A percentile compares a stretch with the other conserved stretches of the same genome.
Conservation (phyloP, 1,140 invertebrate genomes). For the Drusus annulatus region DNA sequence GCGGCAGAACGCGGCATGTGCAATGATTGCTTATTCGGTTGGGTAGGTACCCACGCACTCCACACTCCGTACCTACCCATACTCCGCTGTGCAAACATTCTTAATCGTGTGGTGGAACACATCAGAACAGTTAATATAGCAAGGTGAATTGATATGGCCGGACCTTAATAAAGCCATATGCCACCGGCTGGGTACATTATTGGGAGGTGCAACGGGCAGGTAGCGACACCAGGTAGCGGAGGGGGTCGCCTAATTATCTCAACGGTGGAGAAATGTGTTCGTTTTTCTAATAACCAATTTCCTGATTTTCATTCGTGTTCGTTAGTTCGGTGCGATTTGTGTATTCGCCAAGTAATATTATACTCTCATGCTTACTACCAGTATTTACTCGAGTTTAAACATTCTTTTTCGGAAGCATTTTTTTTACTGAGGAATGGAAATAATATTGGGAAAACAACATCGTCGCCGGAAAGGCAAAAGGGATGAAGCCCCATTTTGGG, state of each 20-base stretch:
- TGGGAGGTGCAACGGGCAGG: conserved; percentile 13
- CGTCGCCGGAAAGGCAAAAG: too few relatives aligned
- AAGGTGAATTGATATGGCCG: conserved; percentile 49
- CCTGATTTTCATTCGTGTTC: not conserved
- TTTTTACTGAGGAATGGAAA: too few relatives aligned
- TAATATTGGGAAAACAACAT: too few relatives aligned
- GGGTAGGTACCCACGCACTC: too few relatives aligned
- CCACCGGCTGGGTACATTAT: conserved; percentile 38
- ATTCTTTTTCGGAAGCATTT: too few relatives aligned
- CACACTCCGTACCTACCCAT: too few relatives aligned
- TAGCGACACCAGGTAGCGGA: not conserved
- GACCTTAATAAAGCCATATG: conserved; percentile 56
- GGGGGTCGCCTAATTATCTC: not conserved
- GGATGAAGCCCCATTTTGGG: too few relatives aligned
- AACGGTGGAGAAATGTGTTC: not conserved
- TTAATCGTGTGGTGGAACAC: conserved; percentile 53
- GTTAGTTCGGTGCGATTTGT: not conserved
- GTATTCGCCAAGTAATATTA: too few relatives aligned
- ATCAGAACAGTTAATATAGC: conserved; percentile 50
- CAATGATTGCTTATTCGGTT: conserved; percentile 5
- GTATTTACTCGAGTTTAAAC: too few relatives aligned
- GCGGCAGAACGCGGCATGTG: not conserved
- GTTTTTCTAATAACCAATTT: not conserved
- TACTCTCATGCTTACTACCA: too few relatives aligned
- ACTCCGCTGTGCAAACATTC: conserved; percentile 27